These are phyloP conservation scores for Homalodisca vitripennis DNA, from an alignment of 1,140 invertebrate genomes.

Conservation along the genomic window DNA sequence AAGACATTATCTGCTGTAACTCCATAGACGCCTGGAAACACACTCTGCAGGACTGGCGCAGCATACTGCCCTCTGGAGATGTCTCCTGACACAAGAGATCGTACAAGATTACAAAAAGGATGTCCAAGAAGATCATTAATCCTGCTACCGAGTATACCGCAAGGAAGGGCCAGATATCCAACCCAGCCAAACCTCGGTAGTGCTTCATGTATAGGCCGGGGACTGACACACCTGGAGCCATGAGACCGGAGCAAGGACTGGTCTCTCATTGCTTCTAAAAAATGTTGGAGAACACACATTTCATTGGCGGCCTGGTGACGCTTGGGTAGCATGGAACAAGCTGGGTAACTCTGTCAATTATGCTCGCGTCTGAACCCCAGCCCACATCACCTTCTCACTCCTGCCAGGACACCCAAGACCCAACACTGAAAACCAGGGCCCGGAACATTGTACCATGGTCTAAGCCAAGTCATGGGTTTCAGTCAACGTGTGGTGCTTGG, in stretches of 20 bases:
- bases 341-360: constrained; percentile 63
- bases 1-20: too few relatives aligned
- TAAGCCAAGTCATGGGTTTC: constrained; percentile 66
- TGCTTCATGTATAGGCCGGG: too few relatives aligned
- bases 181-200: too few relatives aligned
- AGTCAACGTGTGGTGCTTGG: constrained; percentile 70
- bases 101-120: constrained; percentile 80
- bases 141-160: constrained; percentile 48
- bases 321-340: constrained; percentile 60
- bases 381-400: constrained; percentile 50
- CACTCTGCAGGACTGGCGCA: constrained; percentile 76
- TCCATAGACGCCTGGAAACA: constrained; percentile 72
- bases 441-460: constrained; percentile 53
- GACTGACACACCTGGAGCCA: too few relatives aligned
- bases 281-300: constrained; percentile 65
- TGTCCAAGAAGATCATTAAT: constrained; percentile 54
- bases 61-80: constrained; percentile 65
- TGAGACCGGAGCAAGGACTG: too few relatives aligned
- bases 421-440: background rate
- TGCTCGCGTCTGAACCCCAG: constrained; percentile 56
- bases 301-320: constrained; percentile 64
- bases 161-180: too few relatives aligned
- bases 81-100: constrained; percentile 70
- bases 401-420: constrained; percentile 19
- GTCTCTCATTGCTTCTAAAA: too few relatives aligned